A percentile compares a stretch with the other conserved stretches of the same genome.
Evolutionary conservation across 2,113 vertebrate species (phyloP).

Genomic region (Eptesicus fuscus): DNA sequence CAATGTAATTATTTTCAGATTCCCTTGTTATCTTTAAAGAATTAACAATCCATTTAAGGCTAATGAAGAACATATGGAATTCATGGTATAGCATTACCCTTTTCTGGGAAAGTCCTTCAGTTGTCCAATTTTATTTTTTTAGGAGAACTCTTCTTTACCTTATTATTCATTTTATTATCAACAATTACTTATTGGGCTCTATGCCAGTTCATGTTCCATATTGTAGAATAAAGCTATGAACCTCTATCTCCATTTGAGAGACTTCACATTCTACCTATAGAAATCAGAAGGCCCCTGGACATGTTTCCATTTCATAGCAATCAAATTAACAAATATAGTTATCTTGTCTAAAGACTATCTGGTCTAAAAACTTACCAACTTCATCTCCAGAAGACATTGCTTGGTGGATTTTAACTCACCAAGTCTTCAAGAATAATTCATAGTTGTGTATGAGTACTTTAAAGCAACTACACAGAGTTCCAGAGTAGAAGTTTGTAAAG

Average conservation of each 20-base stretch:
- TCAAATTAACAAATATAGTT: not conserved
- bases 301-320: not conserved
- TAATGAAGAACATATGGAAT: not conserved
- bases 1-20: not conserved
- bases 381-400: not conserved
- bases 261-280: not conserved
- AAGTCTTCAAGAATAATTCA: not conserved
- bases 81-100: not conserved
- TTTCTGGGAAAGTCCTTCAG: not conserved
- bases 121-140: too few species aligned
- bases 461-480: not conserved
- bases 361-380: not conserved
- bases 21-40: not conserved
- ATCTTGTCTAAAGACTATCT: not conserved
- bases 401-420: not conserved
- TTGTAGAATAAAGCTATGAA: not conserved
- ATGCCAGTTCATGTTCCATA: not conserved
- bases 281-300: not conserved
- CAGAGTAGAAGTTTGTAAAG: too few species aligned
- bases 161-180: not conserved
- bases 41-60: not conserved
- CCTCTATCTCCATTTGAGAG: not conserved
- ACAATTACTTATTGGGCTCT: not conserved
- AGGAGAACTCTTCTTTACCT: not conserved
- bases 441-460: not conserved